phyloP scores from a whole-genome alignment of 2,113 vertebrate genomes.

The Bubo bubo region DNA sequence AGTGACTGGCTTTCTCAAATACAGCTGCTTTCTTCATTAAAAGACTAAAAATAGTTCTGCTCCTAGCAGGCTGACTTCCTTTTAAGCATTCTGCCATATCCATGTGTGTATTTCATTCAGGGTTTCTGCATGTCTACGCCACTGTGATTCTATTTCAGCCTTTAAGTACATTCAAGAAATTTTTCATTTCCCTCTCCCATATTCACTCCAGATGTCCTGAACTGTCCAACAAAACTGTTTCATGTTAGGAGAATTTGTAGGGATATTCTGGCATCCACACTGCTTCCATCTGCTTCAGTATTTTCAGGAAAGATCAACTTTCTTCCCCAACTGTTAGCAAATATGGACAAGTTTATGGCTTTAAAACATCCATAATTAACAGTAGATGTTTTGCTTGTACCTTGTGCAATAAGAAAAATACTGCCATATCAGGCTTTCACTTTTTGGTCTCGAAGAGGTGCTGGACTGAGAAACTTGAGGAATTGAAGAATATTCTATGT shows the following conservation, averaged over 20 bases:
- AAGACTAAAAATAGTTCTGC: slow-evolving; percentile 75
- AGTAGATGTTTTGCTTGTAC: background rate
- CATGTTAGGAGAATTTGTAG: slow-evolving; percentile 36
- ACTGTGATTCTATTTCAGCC: slow-evolving; percentile 72
- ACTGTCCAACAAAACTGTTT: slow-evolving; percentile 50
- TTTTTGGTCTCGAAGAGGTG: background rate
- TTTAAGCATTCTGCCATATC: slow-evolving; percentile 71
- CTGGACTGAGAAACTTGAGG: background rate
- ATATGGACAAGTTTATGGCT: background rate
- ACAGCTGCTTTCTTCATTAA: slow-evolving; percentile 80
- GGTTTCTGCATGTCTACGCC: slow-evolving; percentile 64
- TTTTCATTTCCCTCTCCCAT: slow-evolving; percentile 56
- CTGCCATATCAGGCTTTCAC: background rate
- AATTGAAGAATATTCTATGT: background rate
- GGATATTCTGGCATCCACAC: slow-evolving; percentile 44
- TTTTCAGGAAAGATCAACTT: slow-evolving; percentile 69
- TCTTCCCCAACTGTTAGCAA: slow-evolving; percentile 30
- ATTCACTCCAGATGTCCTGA: slow-evolving; percentile 60
- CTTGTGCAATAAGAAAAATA: background rate
- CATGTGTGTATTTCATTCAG: slow-evolving; percentile 76
- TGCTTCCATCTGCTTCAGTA: slow-evolving; percentile 51
- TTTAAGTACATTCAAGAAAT: slow-evolving; percentile 65
- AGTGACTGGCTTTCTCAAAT: slow-evolving; percentile 68
- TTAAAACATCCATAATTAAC: background rate
- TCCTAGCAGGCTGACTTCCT: slow-evolving; percentile 72